Evolutionary conservation across 2,113 vertebrate species (phyloP).

Genomic region (Zapus hudsonius): DNA sequence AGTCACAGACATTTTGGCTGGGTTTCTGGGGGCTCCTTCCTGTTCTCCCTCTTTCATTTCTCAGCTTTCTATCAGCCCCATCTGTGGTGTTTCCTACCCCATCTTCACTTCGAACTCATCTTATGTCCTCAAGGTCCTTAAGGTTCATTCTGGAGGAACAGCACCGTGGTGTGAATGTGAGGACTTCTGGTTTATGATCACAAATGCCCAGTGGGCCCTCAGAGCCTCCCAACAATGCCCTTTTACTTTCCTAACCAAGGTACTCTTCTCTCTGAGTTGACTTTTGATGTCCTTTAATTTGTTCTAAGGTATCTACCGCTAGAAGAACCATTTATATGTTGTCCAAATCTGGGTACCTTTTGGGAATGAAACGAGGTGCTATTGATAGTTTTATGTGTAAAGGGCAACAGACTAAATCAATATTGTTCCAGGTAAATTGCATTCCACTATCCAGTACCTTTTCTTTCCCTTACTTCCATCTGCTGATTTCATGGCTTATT

Average conservation of each 20-base stretch:
- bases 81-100: background rate
- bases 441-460: background rate
- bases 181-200: background rate
- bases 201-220: background rate
- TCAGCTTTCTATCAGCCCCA: background rate
- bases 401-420: background rate
- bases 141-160: background rate
- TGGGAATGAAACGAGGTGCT: background rate
- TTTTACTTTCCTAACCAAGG: background rate
- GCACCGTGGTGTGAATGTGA: background rate
- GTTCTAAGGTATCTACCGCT: background rate
- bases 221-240: background rate
- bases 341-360: background rate
- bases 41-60: background rate
- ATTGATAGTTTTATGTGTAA: background rate
- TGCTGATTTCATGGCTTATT: slow-evolving; percentile 4
- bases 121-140: background rate
- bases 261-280: background rate
- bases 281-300: background rate
- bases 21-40: background rate
- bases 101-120: background rate
- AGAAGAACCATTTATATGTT: background rate
- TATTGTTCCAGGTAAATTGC: slow-evolving; percentile 1
- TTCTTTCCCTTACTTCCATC: background rate
- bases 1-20: background rate